Conservation (phyloP, 2,113 vertebrate genomes). For the Nesoenas mayeri region DNA sequence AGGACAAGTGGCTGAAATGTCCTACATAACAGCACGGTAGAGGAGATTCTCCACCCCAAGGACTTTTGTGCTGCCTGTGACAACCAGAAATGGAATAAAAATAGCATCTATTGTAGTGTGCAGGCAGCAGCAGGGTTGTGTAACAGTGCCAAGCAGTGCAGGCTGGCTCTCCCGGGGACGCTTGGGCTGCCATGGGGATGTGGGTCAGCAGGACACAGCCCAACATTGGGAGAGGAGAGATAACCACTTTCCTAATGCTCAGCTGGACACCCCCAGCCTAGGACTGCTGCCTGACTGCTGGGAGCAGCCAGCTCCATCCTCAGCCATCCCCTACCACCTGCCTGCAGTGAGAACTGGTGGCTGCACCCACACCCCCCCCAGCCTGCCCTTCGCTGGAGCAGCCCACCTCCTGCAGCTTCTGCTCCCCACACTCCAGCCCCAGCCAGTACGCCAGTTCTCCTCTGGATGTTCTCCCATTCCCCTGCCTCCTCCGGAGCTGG, state of each 20-base stretch:
- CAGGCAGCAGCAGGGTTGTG: not conserved
- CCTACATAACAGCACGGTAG: not conserved
- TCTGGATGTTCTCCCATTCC: not conserved
- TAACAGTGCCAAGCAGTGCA: not conserved
- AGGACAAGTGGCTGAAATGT: not conserved
- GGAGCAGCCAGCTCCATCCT: not conserved
- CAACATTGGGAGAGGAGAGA: not conserved
- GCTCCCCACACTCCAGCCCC: not conserved
- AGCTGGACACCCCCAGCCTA: not conserved
- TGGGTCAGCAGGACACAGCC: not conserved
- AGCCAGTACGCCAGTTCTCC: not conserved
- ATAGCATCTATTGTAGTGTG: slow-evolving; percentile 36
- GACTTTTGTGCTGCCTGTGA: not conserved
- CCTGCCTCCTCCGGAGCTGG: not conserved
- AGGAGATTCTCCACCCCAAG: not conserved
- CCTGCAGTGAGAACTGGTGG: too few species aligned
- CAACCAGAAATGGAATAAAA: slow-evolving; percentile 38
- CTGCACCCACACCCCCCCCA: not conserved
- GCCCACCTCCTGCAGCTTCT: not conserved
- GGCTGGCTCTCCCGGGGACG: not conserved
- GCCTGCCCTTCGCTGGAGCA: not conserved
- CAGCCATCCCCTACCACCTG: not conserved
- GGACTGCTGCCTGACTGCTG: not conserved
- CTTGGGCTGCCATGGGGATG: not conserved
- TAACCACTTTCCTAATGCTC: not conserved